Evolutionary conservation across 2,888 invertebrate species (phyloP).

Genomic region (Tryphoninae sp.): DNA sequence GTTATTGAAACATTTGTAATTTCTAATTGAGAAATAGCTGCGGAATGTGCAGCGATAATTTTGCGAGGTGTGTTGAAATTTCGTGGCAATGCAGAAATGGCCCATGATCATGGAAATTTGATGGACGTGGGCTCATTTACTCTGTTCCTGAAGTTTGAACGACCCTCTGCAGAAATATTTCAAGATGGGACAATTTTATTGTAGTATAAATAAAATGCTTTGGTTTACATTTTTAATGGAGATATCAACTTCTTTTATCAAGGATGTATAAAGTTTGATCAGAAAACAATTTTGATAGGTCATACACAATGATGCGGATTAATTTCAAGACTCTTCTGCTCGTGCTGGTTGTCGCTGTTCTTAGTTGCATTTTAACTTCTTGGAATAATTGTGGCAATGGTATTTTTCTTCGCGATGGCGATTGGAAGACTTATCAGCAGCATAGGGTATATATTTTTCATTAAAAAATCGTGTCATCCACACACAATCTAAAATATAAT

Average conservation of each 20-base stretch:
- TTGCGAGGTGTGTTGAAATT: no score
- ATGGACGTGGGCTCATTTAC: neutral
- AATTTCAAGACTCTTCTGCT: constrained; percentile 90
- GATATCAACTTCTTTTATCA: neutral
- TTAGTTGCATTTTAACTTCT: constrained; percentile 87
- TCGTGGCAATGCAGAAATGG: no score
- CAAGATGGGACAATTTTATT: neutral
- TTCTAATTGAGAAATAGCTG: no score
- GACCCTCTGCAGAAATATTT: no score
- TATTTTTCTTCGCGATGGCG: constrained; percentile 74
- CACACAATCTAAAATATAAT: constrained; percentile 4
- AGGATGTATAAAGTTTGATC: neutral
- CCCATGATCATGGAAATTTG: no score
- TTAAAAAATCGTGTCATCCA: neutral
- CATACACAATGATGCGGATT: constrained; percentile 88
- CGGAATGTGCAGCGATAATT: no score
- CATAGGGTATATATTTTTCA: constrained; percentile 72
- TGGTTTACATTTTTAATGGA: neutral
- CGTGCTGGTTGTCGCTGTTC: constrained; percentile 81
- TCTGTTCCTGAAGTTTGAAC: neutral
- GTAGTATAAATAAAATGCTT: constrained; percentile 1
- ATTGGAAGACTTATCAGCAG: constrained; percentile 77
- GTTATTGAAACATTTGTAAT: neutral
- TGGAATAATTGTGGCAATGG: constrained; percentile 90
- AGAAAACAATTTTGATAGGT: constrained; percentile 69